These are phyloP conservation scores for Onychomys torridus DNA, from an alignment of 2,797 vertebrate species.

Conservation along the genomic window DNA sequence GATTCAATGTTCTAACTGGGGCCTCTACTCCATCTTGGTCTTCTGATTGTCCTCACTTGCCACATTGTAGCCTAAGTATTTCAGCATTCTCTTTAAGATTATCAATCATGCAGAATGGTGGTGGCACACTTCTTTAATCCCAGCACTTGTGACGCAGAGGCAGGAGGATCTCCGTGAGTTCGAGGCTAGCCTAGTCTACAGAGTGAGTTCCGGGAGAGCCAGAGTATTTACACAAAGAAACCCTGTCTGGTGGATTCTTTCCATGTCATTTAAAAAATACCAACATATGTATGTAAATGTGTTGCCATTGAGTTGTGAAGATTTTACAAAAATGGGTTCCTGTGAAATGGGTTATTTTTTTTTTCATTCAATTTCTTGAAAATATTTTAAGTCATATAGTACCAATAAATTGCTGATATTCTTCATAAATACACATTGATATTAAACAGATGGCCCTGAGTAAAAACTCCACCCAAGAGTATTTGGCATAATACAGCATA, in stretches of 20 bases:
- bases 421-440: not conserved
- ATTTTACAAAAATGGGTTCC: not conserved
- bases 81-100: not conserved
- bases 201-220: too few species aligned
- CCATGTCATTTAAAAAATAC: not conserved
- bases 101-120: too few species aligned
- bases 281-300: too few species aligned
- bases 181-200: too few species aligned
- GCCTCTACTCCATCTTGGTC: not conserved
- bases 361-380: not conserved
- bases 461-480: not conserved
- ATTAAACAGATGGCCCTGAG: not conserved
- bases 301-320: not conserved
- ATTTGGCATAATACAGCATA: not conserved
- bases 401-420: not conserved
- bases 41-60: too few species aligned
- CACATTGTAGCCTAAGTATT: not conserved
- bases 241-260: not conserved
- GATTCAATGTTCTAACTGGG: not conserved
- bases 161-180: too few species aligned
- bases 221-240: too few species aligned
- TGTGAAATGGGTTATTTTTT: not conserved
- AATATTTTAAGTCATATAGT: not conserved
- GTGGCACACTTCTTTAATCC: too few species aligned
- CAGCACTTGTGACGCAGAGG: too few species aligned